Evolutionary conservation across 2,113 vertebrate species (phyloP).

Genomic region (Salminus brasiliensis): DNA sequence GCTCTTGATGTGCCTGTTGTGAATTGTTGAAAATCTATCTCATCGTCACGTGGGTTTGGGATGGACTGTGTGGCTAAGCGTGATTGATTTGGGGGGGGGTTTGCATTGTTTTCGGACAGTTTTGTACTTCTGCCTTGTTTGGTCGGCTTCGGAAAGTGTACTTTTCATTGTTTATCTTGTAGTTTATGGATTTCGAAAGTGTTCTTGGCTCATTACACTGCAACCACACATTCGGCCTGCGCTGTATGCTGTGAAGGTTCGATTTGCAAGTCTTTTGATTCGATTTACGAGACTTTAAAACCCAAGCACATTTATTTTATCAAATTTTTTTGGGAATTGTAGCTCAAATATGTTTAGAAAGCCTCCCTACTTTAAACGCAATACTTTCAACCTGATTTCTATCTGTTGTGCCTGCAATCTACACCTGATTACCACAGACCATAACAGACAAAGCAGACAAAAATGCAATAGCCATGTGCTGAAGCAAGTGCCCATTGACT

Average conservation of each 20-base stretch:
- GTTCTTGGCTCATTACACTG: conserved; percentile 1
- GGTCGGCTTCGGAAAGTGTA: neutral
- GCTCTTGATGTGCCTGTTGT: conserved; percentile 46
- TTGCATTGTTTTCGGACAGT: neutral
- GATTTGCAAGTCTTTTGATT: neutral
- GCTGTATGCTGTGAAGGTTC: conserved; percentile 16
- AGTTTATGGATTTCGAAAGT: neutral
- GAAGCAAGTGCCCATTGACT: no score
- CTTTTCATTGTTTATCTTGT: neutral
- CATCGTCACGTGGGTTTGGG: conserved; percentile 25
- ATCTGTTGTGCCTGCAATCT: no score
- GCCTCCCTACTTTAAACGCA: no score
- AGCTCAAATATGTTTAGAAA: no score
- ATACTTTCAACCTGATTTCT: no score
- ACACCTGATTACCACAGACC: no score
- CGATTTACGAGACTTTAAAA: neutral
- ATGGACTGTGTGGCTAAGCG: neutral
- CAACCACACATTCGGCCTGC: conserved; percentile 7
- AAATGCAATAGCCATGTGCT: no score
- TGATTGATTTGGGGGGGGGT: neutral
- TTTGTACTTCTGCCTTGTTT: neutral
- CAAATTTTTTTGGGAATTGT: no score
- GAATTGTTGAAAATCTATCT: conserved; percentile 7
- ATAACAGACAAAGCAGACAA: no score
- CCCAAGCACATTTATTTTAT: neutral